Evolutionary conservation across 2,113 vertebrate species (phyloP).

Genomic region (Python bivittatus): DNA sequence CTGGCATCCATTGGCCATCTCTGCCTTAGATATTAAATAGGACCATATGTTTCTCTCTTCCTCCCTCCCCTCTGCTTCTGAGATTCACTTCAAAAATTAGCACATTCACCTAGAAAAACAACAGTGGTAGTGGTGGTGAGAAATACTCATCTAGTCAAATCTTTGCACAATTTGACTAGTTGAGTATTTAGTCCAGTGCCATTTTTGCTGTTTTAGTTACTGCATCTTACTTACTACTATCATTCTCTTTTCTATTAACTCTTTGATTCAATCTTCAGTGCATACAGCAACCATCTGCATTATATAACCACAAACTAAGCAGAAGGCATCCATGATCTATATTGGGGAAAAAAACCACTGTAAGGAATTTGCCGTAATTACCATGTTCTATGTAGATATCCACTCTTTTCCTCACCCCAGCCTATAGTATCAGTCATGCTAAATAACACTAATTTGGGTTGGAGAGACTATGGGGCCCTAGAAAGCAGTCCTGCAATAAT

Average conservation of each 20-base stretch:
- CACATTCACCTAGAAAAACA: background rate
- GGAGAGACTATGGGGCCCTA: background rate
- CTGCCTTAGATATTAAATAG: background rate
- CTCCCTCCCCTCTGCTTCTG: background rate
- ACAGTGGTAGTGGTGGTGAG: background rate
- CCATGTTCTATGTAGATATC: background rate
- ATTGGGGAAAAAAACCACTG: background rate
- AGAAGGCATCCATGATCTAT: background rate
- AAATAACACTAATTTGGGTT: background rate
- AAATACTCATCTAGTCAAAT: background rate
- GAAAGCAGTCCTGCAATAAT: background rate
- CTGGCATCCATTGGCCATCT: background rate
- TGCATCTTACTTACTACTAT: background rate
- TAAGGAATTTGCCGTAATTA: background rate
- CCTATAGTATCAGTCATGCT: background rate
- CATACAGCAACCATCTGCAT: background rate
- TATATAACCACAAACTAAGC: background rate
- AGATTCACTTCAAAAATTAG: background rate
- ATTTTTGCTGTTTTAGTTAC: background rate
- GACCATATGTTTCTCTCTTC: background rate
- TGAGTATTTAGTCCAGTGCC: background rate
- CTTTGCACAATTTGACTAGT: background rate
- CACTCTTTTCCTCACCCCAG: background rate
- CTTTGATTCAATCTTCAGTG: background rate
- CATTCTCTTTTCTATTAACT: background rate